phyloP scores from a whole-genome alignment of 2,113 vertebrate species.

The Gnathonemus longibarbis region DNA sequence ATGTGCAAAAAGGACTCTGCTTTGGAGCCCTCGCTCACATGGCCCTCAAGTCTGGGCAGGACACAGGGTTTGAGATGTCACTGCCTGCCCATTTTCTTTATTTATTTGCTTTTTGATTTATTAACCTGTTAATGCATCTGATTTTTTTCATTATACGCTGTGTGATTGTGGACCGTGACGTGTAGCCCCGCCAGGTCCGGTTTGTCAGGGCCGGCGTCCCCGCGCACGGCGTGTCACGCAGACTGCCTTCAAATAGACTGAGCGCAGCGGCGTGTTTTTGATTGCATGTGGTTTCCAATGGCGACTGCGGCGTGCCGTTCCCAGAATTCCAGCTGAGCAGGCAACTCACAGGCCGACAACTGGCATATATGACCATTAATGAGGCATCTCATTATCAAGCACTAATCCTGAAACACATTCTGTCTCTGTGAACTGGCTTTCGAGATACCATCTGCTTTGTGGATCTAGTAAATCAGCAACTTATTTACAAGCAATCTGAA shows the following conservation, averaged over 20 bases:
- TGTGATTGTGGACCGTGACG: background rate
- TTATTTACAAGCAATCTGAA: slow-evolving; percentile 14
- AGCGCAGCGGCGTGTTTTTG: background rate
- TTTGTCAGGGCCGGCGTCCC: background rate
- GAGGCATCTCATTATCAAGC: slow-evolving; percentile 1
- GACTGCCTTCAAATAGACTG: background rate
- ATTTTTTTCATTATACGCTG: background rate
- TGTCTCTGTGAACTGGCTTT: slow-evolving; percentile 9
- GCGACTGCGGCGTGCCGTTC: background rate
- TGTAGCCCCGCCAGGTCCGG: background rate
- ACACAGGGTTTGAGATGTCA: background rate
- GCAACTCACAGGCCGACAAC: background rate
- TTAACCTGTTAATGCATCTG: background rate
- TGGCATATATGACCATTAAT: background rate
- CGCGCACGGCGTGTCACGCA: background rate
- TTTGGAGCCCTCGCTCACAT: background rate
- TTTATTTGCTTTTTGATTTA: background rate
- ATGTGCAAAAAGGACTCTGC: background rate
- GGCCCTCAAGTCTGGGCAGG: background rate
- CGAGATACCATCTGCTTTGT: slow-evolving; percentile 9
- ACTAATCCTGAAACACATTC: background rate
- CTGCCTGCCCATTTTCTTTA: background rate
- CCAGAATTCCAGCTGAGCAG: background rate
- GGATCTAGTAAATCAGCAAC: slow-evolving; percentile 13
- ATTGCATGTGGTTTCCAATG: slow-evolving; percentile 1